phyloP scores from a whole-genome alignment of 2,888 invertebrate genomes.

The Drosophila phalerata region DNA sequence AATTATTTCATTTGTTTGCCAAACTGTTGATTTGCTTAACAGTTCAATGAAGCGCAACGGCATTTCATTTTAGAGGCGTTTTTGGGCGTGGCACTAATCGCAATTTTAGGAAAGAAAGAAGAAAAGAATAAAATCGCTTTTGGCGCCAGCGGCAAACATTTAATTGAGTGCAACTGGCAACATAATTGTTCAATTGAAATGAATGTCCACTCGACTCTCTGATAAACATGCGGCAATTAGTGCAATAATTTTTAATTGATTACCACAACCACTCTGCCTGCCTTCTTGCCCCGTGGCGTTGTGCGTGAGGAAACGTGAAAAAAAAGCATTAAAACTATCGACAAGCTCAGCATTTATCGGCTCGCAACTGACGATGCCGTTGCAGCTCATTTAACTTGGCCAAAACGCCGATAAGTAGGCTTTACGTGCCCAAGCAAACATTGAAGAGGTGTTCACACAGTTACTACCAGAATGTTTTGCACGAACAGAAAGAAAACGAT shows the following conservation, averaged over 20 bases:
- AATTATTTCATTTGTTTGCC: conserved; percentile 61
- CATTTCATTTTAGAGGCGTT: conserved; percentile 9
- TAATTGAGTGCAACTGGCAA: conserved; percentile 70
- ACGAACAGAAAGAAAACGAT: conserved; percentile 4
- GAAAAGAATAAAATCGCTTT: conserved; percentile 17
- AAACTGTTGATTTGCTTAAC: conserved; percentile 47
- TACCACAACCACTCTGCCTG: conserved; percentile 26
- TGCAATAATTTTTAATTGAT: conserved; percentile 72
- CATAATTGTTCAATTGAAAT: conserved; percentile 76
- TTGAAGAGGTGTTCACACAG: conserved; percentile 10
- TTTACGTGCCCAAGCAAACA: conserved; percentile 45
- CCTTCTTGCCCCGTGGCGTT: neutral
- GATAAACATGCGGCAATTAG: conserved; percentile 70
- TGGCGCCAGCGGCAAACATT: conserved; percentile 45
- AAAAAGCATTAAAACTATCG: conserved; percentile 23
- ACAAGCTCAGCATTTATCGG: conserved; percentile 6
- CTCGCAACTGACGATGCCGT: conserved; percentile 16
- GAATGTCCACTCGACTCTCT: conserved; percentile 39
- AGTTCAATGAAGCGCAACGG: conserved; percentile 48
- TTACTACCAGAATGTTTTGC: neutral
- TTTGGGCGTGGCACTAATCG: conserved; percentile 28
- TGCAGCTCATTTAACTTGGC: conserved; percentile 16
- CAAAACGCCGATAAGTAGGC: conserved; percentile 56
- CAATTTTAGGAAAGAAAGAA: conserved; percentile 30
- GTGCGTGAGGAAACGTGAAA: conserved; percentile 56